Evolutionary conservation across 2,888 invertebrate genomes (phyloP), one percentile per base, ranked within the genome.

Genomic region (Drosophila rellima): DNA sequence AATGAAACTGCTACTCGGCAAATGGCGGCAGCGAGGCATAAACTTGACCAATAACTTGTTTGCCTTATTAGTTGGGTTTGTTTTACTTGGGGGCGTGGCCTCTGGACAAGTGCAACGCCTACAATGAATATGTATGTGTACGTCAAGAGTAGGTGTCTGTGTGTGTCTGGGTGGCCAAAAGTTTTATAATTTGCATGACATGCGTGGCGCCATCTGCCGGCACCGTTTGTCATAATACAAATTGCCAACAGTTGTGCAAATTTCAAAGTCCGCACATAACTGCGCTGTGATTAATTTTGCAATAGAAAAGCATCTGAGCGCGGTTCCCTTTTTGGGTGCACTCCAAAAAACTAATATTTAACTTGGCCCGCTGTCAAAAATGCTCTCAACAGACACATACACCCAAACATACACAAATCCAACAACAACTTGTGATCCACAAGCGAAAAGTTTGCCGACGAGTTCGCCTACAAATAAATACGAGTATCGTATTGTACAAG

Each of bases 121-220:
- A 44, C 54, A 26, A 10, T 15, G 13, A 17, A 20, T 60, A 26
- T 18, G 31, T 54, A 10, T 23, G 26, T n/a, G n/a, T n/a, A n/a
- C n/a, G n/a, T n/a, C n/a, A n/a, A n/a, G n/a, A 20, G 33, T 60
- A 15, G 40, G 17, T 39, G 26, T 37, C 47, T 39, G 40, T 42
- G 63, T 56, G 59, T 60, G 51, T 55, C 48, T 18, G 54, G 37
- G 48, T 62, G 50, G 52, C 47, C 47, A 20, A 82, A 89, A 83
- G 54, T 89, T 89, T 89, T 67, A 88, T 70, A 85, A 83, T 83
- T 83, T 83, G 90, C 83, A 89, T 83, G 89, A 85, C 88, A 78
- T 82, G 89, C 77, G 70, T 86, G 86, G 86, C 61, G 84, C 87
- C 82, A 88, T 80, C 81, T 88, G 82, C 67, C 65, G 62, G n/a